These are phyloP conservation scores for Gisinianus flammeolus DNA, from an alignment of 2,888 invertebrate genomes.

Conservation along the genomic window DNA sequence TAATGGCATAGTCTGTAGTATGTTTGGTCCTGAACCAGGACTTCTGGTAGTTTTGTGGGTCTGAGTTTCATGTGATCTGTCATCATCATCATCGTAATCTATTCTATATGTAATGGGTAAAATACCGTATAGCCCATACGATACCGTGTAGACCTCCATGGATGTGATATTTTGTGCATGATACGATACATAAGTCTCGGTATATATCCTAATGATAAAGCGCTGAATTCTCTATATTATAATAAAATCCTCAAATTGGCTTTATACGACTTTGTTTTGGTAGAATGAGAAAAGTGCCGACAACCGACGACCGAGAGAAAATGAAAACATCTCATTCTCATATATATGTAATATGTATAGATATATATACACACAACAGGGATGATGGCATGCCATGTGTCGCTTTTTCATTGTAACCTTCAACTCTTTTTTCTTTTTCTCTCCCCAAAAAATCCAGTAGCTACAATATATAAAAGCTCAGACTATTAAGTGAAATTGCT, in stretches of 20 bases:
- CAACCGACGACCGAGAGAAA: neutral
- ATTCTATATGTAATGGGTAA: too few species aligned
- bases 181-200: neutral
- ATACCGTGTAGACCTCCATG: too few species aligned
- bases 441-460: conserved; percentile 3
- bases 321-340: conserved; percentile 5
- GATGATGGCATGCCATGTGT: conserved; percentile 7
- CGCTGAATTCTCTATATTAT: neutral
- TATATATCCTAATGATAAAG: neutral
- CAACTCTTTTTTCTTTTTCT: neutral
- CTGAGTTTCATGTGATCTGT: conserved; percentile 1
- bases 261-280: neutral
- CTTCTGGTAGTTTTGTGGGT: too few species aligned
- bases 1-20: too few species aligned
- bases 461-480: neutral
- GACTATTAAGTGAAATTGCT: neutral
- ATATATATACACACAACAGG: neutral
- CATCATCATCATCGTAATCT: neutral
- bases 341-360: neutral
- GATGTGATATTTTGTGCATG: too few species aligned
- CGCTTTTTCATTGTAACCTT: neutral
- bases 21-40: too few species aligned
- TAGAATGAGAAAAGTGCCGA: conserved; percentile 1
- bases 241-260: neutral
- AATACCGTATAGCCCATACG: too few species aligned